Evolutionary conservation across 1,140 invertebrate genomes (phyloP).

Genomic region (Wiebesia pumilae): DNA sequence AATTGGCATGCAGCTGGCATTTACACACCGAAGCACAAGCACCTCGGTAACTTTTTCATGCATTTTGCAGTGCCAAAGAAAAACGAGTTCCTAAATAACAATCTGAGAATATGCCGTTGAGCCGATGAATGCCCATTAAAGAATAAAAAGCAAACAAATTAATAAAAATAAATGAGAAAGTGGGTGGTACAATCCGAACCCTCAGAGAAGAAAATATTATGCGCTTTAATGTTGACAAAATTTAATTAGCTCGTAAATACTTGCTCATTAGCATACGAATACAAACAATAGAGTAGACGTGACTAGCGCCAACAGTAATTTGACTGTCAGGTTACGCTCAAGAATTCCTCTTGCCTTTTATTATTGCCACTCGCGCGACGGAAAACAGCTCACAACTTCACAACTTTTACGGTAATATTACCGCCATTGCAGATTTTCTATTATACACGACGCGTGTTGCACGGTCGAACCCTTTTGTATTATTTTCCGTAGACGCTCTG

Average conservation of each 20-base stretch:
- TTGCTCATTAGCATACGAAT: background rate
- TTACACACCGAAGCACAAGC: background rate
- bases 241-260: background rate
- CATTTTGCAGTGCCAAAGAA: background rate
- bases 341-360: background rate
- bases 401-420: no score
- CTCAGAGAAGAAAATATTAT: background rate
- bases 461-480: background rate
- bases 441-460: background rate
- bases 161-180: background rate
- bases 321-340: slow-evolving; percentile 6
- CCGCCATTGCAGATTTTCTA: slow-evolving; percentile 5
- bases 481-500: slow-evolving; percentile 34
- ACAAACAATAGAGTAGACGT: background rate
- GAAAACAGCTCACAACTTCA: background rate
- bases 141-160: background rate
- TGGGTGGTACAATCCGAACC: background rate
- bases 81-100: background rate
- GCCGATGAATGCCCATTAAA: no score
- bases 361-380: background rate
- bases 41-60: background rate
- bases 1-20: background rate
- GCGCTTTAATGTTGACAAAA: background rate
- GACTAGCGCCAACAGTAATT: background rate
- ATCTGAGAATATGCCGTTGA: background rate